These are phyloP conservation scores for Cottus gobio DNA, from an alignment of 2,113 vertebrate genomes.

Conservation along the genomic window DNA sequence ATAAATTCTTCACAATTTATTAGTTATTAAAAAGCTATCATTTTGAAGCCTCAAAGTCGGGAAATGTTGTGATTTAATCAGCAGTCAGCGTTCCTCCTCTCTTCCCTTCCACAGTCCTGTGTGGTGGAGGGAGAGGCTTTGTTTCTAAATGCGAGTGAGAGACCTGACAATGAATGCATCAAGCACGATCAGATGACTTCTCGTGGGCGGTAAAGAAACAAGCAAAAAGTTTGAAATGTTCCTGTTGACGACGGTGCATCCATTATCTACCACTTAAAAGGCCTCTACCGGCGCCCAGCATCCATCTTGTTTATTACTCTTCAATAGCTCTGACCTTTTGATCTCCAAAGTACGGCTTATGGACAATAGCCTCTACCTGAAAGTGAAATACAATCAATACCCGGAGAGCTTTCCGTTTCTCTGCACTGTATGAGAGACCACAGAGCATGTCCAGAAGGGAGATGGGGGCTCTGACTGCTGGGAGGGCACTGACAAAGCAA, in stretches of 20 bases:
- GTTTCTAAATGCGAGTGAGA: too few relatives aligned
- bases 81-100: not conserved
- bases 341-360: slow-evolving; percentile 44
- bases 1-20: not conserved
- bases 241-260: slow-evolving; percentile 7
- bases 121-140: too few relatives aligned
- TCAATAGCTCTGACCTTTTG: slow-evolving; percentile 58
- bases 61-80: not conserved
- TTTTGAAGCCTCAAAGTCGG: not conserved
- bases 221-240: slow-evolving; percentile 12
- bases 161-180: not conserved
- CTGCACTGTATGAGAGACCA: slow-evolving; percentile 35
- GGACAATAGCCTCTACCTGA: slow-evolving; percentile 54
- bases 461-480: slow-evolving; percentile 17
- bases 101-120: too few relatives aligned
- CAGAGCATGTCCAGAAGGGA: slow-evolving; percentile 28
- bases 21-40: not conserved
- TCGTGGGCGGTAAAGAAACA: not conserved
- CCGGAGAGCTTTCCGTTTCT: slow-evolving; percentile 46
- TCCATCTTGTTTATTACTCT: slow-evolving; percentile 60
- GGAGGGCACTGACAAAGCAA: slow-evolving; percentile 54
- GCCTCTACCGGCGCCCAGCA: slow-evolving; percentile 13
- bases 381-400: slow-evolving; percentile 64
- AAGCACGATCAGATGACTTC: not conserved
- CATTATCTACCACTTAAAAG: slow-evolving; percentile 54